phyloP scores from a whole-genome alignment of 2,888 invertebrate genomes.

The Drosophila lutescens region DNA sequence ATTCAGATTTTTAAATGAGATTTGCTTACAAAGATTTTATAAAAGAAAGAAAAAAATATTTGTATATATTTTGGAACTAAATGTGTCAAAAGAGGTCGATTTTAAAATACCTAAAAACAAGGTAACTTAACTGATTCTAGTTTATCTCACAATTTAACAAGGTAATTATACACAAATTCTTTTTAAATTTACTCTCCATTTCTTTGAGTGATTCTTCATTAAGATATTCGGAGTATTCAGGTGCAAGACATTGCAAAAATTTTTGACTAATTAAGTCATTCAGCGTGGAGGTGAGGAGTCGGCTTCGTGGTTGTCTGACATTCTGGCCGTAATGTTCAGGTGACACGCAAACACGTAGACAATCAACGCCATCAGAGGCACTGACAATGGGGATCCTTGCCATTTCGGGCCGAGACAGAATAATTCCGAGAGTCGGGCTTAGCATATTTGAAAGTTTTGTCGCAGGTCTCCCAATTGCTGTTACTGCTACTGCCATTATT shows the following conservation, averaged over 20 bases:
- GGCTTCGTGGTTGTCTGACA: constrained; percentile 26
- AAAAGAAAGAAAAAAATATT: too few relatives aligned
- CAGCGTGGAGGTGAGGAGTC: constrained; percentile 3
- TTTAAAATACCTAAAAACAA: too few relatives aligned
- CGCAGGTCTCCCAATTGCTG: constrained; percentile 35
- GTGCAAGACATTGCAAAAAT: constrained; percentile 55
- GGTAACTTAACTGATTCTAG: too few relatives aligned
- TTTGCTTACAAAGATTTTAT: too few relatives aligned
- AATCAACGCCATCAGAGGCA: constrained; percentile 56
- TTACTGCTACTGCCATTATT: constrained; percentile 46
- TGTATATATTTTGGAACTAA: too few relatives aligned
- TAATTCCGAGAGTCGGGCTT: constrained; percentile 34
- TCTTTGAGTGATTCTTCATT: constrained; percentile 1
- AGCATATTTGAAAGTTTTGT: constrained; percentile 72
- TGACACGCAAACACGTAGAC: constrained; percentile 73
- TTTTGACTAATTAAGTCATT: constrained; percentile 73
- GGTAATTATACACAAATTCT: neutral
- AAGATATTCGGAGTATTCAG: neutral
- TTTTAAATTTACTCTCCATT: neutral
- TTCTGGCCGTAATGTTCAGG: constrained; percentile 55
- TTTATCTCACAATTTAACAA: neutral
- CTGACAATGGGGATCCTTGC: constrained; percentile 37
- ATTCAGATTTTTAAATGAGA: too few relatives aligned
- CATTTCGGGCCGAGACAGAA: constrained; percentile 16
- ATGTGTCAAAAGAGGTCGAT: too few relatives aligned